phyloP scores from a whole-genome alignment of 2,113 vertebrate species.

The Eulemur rufifrons region DNA sequence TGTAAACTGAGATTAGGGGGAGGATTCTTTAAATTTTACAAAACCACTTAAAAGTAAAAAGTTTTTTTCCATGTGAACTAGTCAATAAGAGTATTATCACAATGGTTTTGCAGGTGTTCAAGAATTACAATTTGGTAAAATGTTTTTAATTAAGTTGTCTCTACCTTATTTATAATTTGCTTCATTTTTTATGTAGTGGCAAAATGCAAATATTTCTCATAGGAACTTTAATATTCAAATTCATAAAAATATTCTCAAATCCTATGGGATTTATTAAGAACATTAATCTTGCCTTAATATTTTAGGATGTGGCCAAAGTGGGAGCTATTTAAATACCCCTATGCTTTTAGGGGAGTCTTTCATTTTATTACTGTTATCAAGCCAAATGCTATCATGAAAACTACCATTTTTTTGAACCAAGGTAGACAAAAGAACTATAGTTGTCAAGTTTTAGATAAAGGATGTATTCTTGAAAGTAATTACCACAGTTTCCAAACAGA shows the following conservation, averaged over 20 bases:
- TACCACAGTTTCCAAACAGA: background rate
- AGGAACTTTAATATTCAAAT: slow-evolving; percentile 6
- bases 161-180: background rate
- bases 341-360: background rate
- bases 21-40: slow-evolving; percentile 21
- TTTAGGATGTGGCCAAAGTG: background rate
- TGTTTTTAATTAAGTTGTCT: slow-evolving; percentile 36
- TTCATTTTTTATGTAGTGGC: background rate
- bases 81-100: slow-evolving; percentile 36
- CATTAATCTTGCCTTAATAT: slow-evolving; percentile 29
- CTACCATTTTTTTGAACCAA: background rate
- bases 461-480: slow-evolving; percentile 47
- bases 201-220: slow-evolving; percentile 52
- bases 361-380: slow-evolving; percentile 11
- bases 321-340: background rate
- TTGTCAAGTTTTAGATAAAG: slow-evolving; percentile 39
- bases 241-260: slow-evolving; percentile 53
- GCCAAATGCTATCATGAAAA: slow-evolving; percentile 21
- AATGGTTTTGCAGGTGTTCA: background rate
- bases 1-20: background rate
- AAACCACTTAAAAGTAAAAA: slow-evolving; percentile 50
- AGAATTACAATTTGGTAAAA: slow-evolving; percentile 11
- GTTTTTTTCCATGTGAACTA: background rate
- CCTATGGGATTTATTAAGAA: background rate
- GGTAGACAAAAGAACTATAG: background rate